Evolutionary conservation across 1,140 invertebrate genomes (phyloP).

Genomic region (Cataglyphis hispanica): DNA sequence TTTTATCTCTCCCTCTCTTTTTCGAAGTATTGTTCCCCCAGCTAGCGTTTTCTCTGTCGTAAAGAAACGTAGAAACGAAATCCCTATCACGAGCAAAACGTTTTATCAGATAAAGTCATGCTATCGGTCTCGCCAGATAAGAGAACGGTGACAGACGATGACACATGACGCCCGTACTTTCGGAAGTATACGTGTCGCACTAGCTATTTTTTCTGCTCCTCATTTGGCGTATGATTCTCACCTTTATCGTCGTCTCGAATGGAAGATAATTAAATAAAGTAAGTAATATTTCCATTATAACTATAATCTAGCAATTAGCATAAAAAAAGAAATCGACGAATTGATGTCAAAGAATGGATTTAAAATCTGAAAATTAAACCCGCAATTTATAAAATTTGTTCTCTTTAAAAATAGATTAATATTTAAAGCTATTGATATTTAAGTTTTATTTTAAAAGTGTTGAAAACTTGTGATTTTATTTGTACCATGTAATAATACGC

Average conservation of each 20-base stretch:
- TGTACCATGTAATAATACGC: background rate
- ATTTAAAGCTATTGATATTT: background rate
- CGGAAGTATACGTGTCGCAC: constrained; percentile 69
- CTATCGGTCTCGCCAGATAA: constrained; percentile 79
- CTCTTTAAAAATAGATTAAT: background rate
- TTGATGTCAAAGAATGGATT: background rate
- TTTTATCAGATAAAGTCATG: constrained; percentile 80
- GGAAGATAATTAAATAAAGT: constrained; percentile 32
- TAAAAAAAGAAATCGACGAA: background rate
- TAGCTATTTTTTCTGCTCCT: constrained; percentile 62
- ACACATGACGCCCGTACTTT: constrained; percentile 67
- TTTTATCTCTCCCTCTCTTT: background rate
- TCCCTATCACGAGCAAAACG: constrained; percentile 63
- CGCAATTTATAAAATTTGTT: background rate
- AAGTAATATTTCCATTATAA: constrained; percentile 5
- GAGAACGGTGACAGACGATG: constrained; percentile 74
- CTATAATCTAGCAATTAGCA: background rate
- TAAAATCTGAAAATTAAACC: background rate
- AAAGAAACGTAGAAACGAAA: constrained; percentile 47
- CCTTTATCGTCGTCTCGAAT: constrained; percentile 31
- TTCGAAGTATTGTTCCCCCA: background rate
- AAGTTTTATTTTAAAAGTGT: background rate
- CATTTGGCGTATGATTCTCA: constrained; percentile 59
- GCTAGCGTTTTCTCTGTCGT: constrained; percentile 48
- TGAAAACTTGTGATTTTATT: background rate